A percentile compares a stretch with the other conserved stretches of the same genome.
Evolutionary conservation across 1,140 invertebrate species (phyloP).

Genomic region (Zaprionus lachaisei): DNA sequence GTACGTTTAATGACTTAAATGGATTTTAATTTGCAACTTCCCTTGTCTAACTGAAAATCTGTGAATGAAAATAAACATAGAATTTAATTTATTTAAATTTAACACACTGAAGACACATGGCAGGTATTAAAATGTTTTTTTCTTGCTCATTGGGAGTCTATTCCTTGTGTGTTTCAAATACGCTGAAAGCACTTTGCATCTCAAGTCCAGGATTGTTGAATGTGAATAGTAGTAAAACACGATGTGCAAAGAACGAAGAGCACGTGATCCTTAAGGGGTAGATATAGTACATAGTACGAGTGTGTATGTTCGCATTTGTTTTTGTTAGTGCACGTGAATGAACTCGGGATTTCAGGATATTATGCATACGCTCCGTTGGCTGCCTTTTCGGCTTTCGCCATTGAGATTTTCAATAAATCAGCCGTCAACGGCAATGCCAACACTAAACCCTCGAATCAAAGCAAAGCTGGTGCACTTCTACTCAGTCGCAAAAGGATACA

Average conservation of each 20-base stretch:
- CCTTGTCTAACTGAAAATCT: background rate
- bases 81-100: background rate
- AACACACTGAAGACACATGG: background rate
- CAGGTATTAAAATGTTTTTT: background rate
- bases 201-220: slow-evolving; percentile 1
- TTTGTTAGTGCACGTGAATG: slow-evolving; percentile 34
- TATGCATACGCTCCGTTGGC: slow-evolving; percentile 37
- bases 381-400: slow-evolving; percentile 3
- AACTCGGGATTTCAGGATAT: slow-evolving; percentile 39
- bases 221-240: slow-evolving; percentile 9
- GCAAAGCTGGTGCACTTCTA: slow-evolving; percentile 25
- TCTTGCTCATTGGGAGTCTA: background rate
- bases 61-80: background rate
- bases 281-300: background rate
- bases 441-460: slow-evolving; percentile 72
- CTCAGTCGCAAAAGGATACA: slow-evolving; percentile 28
- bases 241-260: background rate
- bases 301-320: background rate
- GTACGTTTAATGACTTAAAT: slow-evolving; percentile 51
- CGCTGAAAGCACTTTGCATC: slow-evolving; percentile 26
- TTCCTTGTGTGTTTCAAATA: background rate
- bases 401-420: slow-evolving; percentile 61
- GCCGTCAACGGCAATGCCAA: slow-evolving; percentile 59
- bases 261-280: slow-evolving; percentile 4
- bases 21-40: slow-evolving; percentile 36